A percentile compares a stretch with the other conserved stretches of the same genome.
phyloP scores from a whole-genome alignment of 64 coral and sea anemone species.

The Montipora cactus region DNA sequence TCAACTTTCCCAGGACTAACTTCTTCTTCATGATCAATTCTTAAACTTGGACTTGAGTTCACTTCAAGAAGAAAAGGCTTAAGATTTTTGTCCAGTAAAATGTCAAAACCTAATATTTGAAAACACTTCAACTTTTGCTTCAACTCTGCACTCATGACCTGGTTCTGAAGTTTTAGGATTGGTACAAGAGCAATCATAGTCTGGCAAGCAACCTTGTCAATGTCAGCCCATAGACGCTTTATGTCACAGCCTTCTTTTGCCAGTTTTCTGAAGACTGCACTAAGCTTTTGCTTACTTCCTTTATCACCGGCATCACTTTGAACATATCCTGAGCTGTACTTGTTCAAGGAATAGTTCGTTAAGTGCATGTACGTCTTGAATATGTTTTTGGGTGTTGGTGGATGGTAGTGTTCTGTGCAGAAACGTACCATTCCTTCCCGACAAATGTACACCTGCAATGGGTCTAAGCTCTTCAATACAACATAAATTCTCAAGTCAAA shows the following conservation, averaged over 20 bases:
- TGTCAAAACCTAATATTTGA: slow-evolving; percentile 96
- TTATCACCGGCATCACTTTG: slow-evolving; percentile 80
- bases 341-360: slow-evolving; percentile 94
- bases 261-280: slow-evolving; percentile 87
- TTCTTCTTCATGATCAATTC: slow-evolving; percentile 92
- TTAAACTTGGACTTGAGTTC: slow-evolving; percentile 86
- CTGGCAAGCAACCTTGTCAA: slow-evolving; percentile 76
- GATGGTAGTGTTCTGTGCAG: slow-evolving; percentile 85
- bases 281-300: slow-evolving; percentile 90
- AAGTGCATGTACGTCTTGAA: slow-evolving; percentile 89
- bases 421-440: slow-evolving; percentile 92
- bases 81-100: slow-evolving; percentile 79
- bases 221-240: slow-evolving; percentile 69
- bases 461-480: slow-evolving; percentile 84
- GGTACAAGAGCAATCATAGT: slow-evolving; percentile 90
- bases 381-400: slow-evolving; percentile 78
- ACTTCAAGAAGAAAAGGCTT: slow-evolving; percentile 85
- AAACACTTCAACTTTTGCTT: slow-evolving; percentile 78
- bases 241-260: slow-evolving; percentile 71
- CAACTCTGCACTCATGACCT: slow-evolving; percentile 65
- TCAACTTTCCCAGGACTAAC: slow-evolving; percentile 69
- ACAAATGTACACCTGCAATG: slow-evolving; percentile 84
- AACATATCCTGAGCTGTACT: slow-evolving; percentile 79
- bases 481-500: slow-evolving; percentile 97
- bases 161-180: slow-evolving; percentile 73